Conservation (phyloP, 2,797 vertebrate genomes). For the Pipistrellus pygmaeus region DNA sequence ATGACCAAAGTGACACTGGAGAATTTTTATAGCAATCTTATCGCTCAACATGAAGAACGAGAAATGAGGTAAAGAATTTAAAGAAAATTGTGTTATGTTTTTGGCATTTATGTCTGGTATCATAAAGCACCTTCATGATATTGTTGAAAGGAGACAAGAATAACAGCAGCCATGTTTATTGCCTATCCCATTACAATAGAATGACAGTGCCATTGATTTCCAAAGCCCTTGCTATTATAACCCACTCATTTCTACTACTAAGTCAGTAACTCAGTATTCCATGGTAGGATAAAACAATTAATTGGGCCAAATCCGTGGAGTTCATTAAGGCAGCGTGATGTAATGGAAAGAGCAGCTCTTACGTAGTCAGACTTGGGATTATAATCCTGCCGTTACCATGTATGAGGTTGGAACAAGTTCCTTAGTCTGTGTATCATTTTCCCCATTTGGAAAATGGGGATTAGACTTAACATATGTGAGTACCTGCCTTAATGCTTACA, state of each 20-base stretch:
- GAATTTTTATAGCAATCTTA: constrained; percentile 99
- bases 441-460: background rate
- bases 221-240: background rate
- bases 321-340: background rate
- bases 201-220: background rate
- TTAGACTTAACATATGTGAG: background rate
- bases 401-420: background rate
- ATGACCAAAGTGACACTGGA: constrained; percentile 99
- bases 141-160: background rate
- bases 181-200: background rate
- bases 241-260: background rate
- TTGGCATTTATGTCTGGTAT: background rate
- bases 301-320: background rate
- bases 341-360: background rate
- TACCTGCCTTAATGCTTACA: background rate
- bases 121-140: background rate
- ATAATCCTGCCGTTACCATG: background rate
- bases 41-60: constrained; percentile 97
- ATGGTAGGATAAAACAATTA: background rate
- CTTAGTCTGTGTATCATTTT: background rate
- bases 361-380: background rate
- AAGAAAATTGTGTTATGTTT: constrained; percentile 33
- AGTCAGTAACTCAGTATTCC: background rate
- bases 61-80: constrained; percentile 94
- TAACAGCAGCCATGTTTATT: background rate